Conservation (phyloP, 2,888 invertebrate genomes). For the Athetis lepigone region DNA sequence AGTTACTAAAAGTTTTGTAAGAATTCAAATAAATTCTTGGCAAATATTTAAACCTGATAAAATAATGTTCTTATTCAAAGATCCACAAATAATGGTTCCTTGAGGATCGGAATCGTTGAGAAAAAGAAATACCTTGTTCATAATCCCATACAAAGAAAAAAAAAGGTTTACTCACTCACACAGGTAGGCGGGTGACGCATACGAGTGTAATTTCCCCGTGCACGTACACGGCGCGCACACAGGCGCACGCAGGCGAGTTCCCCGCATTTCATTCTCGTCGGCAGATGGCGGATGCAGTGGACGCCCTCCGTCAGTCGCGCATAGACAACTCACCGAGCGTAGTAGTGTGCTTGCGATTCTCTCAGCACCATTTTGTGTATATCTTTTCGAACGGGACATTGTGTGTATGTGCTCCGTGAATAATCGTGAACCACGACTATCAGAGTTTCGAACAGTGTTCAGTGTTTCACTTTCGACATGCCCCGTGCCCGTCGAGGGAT, state of each 20-base stretch:
- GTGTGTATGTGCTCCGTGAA: constrained; percentile 89
- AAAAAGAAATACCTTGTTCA: constrained; percentile 83
- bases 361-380: constrained; percentile 89
- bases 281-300: constrained; percentile 91
- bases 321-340: constrained; percentile 88
- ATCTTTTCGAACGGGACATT: constrained; percentile 89
- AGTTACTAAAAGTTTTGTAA: constrained; percentile 52
- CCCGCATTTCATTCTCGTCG: constrained; percentile 89
- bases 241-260: constrained; percentile 77
- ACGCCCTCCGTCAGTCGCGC: constrained; percentile 89
- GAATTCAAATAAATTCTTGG: constrained; percentile 36
- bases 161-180: constrained; percentile 85
- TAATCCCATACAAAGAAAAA: constrained; percentile 85
- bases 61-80: constrained; percentile 60
- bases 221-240: constrained; percentile 77
- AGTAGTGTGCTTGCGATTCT: constrained; percentile 82
- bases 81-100: constrained; percentile 65
- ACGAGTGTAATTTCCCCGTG: constrained; percentile 76
- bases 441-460: constrained; percentile 76
- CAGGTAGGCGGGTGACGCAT: constrained; percentile 73
- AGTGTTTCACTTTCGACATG: constrained; percentile 88
- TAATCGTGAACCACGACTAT: constrained; percentile 81
- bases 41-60: constrained; percentile 57
- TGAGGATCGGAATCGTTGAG: constrained; percentile 74
- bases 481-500: constrained; percentile 86